Conservation (phyloP, 2,888 invertebrate species). For the Eustalomyia histrio region DNA sequence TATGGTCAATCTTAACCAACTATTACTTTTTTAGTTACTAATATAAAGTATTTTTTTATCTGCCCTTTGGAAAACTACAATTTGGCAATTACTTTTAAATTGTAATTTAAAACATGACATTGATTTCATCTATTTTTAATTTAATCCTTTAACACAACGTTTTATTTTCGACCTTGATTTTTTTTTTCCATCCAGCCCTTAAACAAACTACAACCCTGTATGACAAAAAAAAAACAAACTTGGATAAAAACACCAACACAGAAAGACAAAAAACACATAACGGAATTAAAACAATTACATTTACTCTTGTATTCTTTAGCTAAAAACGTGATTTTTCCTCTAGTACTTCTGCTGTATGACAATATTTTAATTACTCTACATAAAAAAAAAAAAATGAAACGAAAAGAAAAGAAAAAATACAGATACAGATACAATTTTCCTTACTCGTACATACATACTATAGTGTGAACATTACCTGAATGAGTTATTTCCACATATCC, state of each 20-base stretch:
- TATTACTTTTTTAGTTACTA: too few species aligned
- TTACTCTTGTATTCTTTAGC: conserved; percentile 48
- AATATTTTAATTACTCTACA: conserved; percentile 59
- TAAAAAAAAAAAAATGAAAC: not conserved
- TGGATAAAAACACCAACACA: conserved; percentile 1
- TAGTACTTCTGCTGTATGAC: conserved; percentile 28
- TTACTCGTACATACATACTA: not conserved
- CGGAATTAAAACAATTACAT: conserved; percentile 63
- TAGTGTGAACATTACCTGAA: conserved; percentile 40
- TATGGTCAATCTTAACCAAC: not conserved
- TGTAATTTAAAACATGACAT: not conserved
- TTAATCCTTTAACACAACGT: not conserved
- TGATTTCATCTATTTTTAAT: conserved; percentile 1
- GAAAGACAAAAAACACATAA: conserved; percentile 28
- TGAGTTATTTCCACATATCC: conserved; percentile 1
- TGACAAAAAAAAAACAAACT: conserved; percentile 5
- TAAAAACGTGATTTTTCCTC: conserved; percentile 49
- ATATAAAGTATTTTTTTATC: too few species aligned
- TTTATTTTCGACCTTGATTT: conserved; percentile 44
- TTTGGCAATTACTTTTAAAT: not conserved
- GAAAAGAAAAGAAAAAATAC: not conserved
- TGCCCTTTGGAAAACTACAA: not conserved
- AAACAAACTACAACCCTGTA: not conserved
- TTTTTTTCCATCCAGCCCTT: not conserved
- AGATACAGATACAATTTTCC: not conserved